Evolutionary conservation across 2,888 invertebrate species (phyloP), one percentile per base, ranked within the genome.

Genomic region (Dermolepida albohirtum): DNA sequence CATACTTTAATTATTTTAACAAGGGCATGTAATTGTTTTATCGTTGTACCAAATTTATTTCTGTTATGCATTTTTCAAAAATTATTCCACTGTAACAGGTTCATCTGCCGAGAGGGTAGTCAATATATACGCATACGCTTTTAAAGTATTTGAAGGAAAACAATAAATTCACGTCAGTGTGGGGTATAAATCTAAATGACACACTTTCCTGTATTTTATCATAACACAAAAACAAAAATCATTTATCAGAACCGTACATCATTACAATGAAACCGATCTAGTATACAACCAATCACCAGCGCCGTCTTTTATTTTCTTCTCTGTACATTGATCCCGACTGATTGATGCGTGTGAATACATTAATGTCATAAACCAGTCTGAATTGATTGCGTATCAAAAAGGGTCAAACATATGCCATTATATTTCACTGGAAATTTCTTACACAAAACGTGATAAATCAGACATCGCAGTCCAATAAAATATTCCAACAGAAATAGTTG

Each of bases 271-370:
- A 17, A 50, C 16, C 10, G 2, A 22, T n/a, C 50, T 14, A 16
- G 27, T 50, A 50, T 6, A 27, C 74, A 74, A 50, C 17, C 17
- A 17, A 17, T 50, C 50, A 77, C 76, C 77, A 75, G 72, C 74
- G 71, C 71, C 72, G 75, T 75, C 71, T 73, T 76, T 75, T 76
- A 74, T 78, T 75, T 75, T 73, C 70, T 65, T 70, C 71, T 74
- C 74, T 73, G 71, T 73, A 72, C 75, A 74, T 74, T 12, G 29
- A 7, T 76, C 76, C 11, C 29, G 71, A 70, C 68, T 78, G 79
- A 79, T 76, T 77, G 79, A 79, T 78, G 78, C 70, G 66, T 69
- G 74, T 76, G 79, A 75, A 79, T 79, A 78, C 72, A 77, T 79
- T 78, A 78, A 74, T 76, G 79, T 79, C 78, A 77, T 75, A 78